Evolutionary conservation across 1,140 invertebrate species (phyloP).

Genomic region (Gonioctena quinquepunctata): DNA sequence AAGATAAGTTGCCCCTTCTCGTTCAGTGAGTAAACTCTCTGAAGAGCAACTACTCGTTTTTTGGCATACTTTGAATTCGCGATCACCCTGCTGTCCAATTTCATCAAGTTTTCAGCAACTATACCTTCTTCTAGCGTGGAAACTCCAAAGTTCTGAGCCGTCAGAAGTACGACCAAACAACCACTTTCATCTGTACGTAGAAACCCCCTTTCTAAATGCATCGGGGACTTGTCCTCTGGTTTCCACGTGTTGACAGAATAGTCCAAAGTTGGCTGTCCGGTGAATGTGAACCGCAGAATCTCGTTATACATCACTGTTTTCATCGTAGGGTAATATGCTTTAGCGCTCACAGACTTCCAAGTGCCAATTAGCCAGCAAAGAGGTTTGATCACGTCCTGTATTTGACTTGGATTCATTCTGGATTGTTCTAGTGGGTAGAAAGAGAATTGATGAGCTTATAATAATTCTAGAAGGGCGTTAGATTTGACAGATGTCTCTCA

Average conservation of each 20-base stretch:
- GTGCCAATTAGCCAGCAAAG: constrained; percentile 60
- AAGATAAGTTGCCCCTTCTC: constrained; percentile 29
- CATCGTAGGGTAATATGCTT: constrained; percentile 65
- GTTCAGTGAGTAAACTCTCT: constrained; percentile 26
- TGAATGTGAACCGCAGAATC: constrained; percentile 63
- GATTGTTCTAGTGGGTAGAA: too few relatives aligned
- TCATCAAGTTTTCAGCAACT: constrained; percentile 19
- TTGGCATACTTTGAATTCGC: constrained; percentile 27
- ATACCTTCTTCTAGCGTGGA: constrained; percentile 64
- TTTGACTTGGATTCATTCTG: neutral
- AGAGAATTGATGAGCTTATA: too few relatives aligned
- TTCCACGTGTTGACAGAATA: constrained; percentile 63
- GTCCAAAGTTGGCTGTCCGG: constrained; percentile 67
- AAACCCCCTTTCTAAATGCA: constrained; percentile 71
- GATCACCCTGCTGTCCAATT: neutral
- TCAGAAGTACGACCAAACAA: constrained; percentile 61
- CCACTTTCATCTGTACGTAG: constrained; percentile 64
- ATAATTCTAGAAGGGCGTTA: too few relatives aligned
- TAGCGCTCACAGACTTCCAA: constrained; percentile 62
- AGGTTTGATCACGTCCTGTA: constrained; percentile 24
- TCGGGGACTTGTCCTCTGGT: constrained; percentile 60
- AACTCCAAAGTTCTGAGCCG: constrained; percentile 67
- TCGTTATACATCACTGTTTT: constrained; percentile 65
- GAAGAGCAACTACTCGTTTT: constrained; percentile 19
- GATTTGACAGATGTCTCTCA: too few relatives aligned